Conservation (phyloP, 2,888 invertebrate species). For the Ischnus inquisitorius region DNA sequence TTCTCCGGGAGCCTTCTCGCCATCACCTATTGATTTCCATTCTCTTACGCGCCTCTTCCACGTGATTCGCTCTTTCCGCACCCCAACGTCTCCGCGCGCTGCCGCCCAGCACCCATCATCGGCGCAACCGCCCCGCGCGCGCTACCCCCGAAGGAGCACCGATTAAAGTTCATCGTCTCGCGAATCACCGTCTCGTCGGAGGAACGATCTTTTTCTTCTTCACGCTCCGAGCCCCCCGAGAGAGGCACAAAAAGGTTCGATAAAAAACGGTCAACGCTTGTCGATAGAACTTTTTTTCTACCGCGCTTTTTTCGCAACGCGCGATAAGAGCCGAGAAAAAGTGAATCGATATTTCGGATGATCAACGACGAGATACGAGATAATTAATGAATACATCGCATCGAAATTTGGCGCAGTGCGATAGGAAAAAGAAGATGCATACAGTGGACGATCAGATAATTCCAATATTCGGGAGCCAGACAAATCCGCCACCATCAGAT, state of each 20-base stretch:
- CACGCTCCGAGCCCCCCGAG: not conserved
- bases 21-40: constrained; percentile 85
- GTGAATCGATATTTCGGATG: too few species aligned
- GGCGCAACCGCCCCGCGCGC: constrained; percentile 5
- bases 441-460: too few species aligned
- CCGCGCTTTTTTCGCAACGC: too few species aligned
- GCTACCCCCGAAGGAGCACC: not conserved
- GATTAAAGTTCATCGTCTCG: constrained; percentile 61
- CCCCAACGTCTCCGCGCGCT: constrained; percentile 66
- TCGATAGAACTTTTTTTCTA: too few species aligned
- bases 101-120: constrained; percentile 45
- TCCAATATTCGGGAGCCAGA: too few species aligned
- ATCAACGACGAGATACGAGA: not conserved
- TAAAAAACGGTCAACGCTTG: too few species aligned
- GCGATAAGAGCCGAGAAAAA: too few species aligned
- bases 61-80: constrained; percentile 78
- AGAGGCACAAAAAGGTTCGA: not conserved
- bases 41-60: constrained; percentile 80
- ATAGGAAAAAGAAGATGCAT: not conserved
- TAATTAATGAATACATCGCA: not conserved
- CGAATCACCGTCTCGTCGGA: constrained; percentile 42
- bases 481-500: too few species aligned
- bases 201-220: not conserved
- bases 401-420: not conserved
- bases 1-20: constrained; percentile 60